Base-by-base conservation (phyloP, 1,140 invertebrate species). In the Macrocentrus cingulum region DNA sequence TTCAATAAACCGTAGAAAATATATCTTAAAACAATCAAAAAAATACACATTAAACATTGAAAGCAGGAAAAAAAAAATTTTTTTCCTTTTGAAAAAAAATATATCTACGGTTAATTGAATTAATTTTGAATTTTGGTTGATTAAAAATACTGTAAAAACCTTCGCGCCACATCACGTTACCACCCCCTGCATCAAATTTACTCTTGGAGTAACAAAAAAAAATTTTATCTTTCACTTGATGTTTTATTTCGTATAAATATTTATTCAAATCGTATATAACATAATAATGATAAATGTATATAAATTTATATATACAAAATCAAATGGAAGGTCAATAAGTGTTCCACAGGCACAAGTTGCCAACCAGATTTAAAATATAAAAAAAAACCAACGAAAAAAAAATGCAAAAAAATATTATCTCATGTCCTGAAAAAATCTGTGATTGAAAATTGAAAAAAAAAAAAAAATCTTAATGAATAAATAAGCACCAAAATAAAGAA, bases 331-430 rank as follows among this genome's bases (percentile, higher is more conserved):
- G 58, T 62, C 57, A 62, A 69, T 71, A 75, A 74, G 62, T 75
- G 74, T 76, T 80, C 76, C 77, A 80, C 77, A 76, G 76, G 77
- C 77, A 78, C 76, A 79, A 80, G 75, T 77, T 77, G 75, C 72
- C 74, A 74, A 71, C 59, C 69, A 54, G 66, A 65, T 53, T 20
- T 11, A 59, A 60, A 48, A 56, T 46, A 56, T 59, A 54, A 60
- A 61, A 45, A 63, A 45, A 57, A 61, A 56, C 46, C 41, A 59
- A 49, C 58, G 42, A 42, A 48, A 45, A 49, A 50, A 67, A 66
- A 71, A 67, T 69, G 66, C 62, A 71, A 69, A 65, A 64, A 60
- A 64, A 39, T 60, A 53, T 54, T 6, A 7, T 7, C 60, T 63
- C 41, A 61, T 60, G 56, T 67, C 55, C 62, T 68, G 59, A 59